Conservation (phyloP, 2,888 invertebrate species). For the Eucriotettix oculatus region DNA sequence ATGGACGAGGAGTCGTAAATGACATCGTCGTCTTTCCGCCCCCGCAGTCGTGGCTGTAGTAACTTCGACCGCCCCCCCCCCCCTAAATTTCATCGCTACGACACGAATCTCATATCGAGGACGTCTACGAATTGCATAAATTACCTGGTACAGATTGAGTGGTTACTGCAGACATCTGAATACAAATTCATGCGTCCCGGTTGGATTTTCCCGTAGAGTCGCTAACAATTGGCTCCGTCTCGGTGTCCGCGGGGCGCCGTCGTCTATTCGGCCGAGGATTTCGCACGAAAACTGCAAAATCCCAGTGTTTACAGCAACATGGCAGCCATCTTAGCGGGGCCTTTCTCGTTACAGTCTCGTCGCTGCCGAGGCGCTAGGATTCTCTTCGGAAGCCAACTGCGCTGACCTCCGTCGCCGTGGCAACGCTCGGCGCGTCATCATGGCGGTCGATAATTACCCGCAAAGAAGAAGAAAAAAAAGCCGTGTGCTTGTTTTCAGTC, state of each 20-base stretch:
- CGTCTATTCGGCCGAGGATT: background rate
- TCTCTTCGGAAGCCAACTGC: too few species aligned
- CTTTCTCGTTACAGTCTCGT: too few species aligned
- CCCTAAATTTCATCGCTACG: background rate
- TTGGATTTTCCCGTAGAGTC: constrained; percentile 3
- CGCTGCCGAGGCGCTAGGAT: too few species aligned
- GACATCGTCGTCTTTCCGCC: too few species aligned
- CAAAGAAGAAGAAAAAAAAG: too few species aligned
- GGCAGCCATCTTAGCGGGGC: constrained; percentile 26
- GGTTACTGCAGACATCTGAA: constrained; percentile 33
- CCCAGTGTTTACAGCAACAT: constrained; percentile 29
- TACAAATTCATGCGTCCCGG: constrained; percentile 14
- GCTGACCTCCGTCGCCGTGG: too few species aligned
- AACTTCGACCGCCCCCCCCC: background rate
- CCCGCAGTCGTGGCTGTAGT: too few species aligned
- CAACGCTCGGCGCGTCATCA: too few species aligned
- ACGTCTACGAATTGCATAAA: constrained; percentile 16
- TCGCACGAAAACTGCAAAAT: constrained; percentile 12
- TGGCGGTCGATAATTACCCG: too few species aligned
- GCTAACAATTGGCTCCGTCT: background rate
- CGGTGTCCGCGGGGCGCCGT: background rate
- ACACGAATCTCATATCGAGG: constrained; percentile 8
- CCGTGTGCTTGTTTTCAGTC: too few species aligned
- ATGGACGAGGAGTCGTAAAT: too few species aligned
- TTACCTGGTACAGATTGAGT: constrained; percentile 34